Evolutionary conservation across 1,140 invertebrate genomes (phyloP).

Genomic region (Eumeta japonica): DNA sequence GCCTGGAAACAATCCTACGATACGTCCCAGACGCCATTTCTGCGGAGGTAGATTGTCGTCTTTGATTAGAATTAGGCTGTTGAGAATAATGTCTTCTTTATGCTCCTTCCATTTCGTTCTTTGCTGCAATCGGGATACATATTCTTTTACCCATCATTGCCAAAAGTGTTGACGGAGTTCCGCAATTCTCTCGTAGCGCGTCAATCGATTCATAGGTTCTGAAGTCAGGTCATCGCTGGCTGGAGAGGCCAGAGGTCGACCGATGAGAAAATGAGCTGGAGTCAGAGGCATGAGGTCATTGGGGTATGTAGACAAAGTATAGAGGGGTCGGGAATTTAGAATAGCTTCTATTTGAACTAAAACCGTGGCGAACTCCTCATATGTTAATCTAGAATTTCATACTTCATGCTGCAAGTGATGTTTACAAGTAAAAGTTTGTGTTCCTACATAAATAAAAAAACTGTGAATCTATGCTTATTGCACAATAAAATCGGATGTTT

Average conservation of each 20-base stretch:
- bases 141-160: slow-evolving; percentile 20
- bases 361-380: slow-evolving; percentile 4
- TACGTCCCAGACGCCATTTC: slow-evolving; percentile 7
- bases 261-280: slow-evolving; percentile 18
- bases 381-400: slow-evolving; percentile 1
- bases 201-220: neutral
- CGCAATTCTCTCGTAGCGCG: slow-evolving; percentile 3
- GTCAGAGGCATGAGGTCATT: slow-evolving; percentile 13
- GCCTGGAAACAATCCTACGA: slow-evolving; percentile 5
- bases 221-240: slow-evolving; percentile 1
- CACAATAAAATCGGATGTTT: slow-evolving; percentile 2
- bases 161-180: slow-evolving; percentile 19
- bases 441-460: neutral
- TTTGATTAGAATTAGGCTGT: slow-evolving; percentile 6
- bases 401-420: neutral
- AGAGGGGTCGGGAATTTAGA: too few relatives aligned
- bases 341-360: slow-evolving; percentile 12
- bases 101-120: slow-evolving; percentile 19
- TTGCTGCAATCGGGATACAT: slow-evolving; percentile 14
- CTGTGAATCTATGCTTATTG: neutral
- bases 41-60: slow-evolving; percentile 8
- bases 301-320: slow-evolving; percentile 14
- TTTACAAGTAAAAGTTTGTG: slow-evolving; percentile 1
- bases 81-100: neutral
- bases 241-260: slow-evolving; percentile 7